A percentile compares a stretch with the other conserved stretches of the same genome.
These are phyloP conservation scores for Greenwoodochromis staneri DNA, from an alignment of 2,113 vertebrate species.

Conservation along the genomic window DNA sequence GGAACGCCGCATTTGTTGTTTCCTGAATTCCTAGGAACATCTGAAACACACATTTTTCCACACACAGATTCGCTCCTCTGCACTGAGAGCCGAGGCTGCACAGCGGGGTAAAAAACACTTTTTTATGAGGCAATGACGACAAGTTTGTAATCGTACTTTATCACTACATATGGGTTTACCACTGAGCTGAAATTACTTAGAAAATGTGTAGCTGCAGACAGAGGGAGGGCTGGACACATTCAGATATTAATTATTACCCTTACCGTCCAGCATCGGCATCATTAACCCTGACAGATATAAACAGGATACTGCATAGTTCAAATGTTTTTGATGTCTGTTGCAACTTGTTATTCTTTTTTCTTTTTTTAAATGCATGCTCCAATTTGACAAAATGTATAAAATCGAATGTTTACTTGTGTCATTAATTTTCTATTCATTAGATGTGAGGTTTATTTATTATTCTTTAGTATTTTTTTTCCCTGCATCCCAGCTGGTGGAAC, in stretches of 20 bases:
- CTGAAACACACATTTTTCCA: background rate
- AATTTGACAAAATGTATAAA: background rate
- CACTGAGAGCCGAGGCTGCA: background rate
- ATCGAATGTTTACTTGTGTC: background rate
- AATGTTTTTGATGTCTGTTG: background rate
- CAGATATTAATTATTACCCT: background rate
- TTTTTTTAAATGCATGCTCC: background rate
- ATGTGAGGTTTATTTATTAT: background rate
- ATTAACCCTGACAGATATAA: background rate
- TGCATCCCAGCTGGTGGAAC: background rate
- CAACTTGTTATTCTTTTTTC: background rate
- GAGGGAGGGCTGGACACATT: background rate
- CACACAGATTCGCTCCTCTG: background rate
- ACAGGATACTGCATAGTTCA: background rate
- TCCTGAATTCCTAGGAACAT: conserved; percentile 16
- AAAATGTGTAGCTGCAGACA: background rate
- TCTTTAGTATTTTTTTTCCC: background rate
- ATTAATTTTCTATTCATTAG: background rate
- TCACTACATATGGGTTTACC: background rate
- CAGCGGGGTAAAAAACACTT: background rate
- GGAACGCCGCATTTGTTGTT: background rate
- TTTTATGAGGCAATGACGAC: background rate
- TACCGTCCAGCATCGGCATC: background rate
- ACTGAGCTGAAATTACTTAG: background rate
- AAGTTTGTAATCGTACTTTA: background rate